Evolutionary conservation across 1,140 invertebrate species (phyloP).

Genomic region (Reticulitermes speratus): DNA sequence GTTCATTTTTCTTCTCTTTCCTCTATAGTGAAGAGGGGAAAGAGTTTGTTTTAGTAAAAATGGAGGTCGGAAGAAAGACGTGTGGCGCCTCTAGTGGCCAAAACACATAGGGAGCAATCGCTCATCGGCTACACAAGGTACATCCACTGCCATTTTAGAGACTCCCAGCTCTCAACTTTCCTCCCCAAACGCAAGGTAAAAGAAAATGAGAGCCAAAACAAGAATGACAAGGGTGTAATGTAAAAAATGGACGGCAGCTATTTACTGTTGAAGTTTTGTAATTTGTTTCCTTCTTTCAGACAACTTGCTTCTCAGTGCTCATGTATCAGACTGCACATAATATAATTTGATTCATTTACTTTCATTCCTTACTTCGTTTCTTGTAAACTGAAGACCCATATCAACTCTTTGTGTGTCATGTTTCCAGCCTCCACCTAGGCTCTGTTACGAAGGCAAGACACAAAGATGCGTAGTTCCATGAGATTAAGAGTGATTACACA

Average conservation of each 20-base stretch:
- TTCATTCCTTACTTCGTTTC: no score
- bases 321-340: background rate
- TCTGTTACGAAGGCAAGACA: no score
- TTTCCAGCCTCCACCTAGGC: no score
- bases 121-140: background rate
- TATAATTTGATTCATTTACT: no score
- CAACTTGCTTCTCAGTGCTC: background rate
- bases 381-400: no score
- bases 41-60: background rate
- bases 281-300: background rate
- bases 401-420: no score
- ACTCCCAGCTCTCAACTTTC: background rate
- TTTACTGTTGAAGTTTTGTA: background rate
- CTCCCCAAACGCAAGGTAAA: no score
- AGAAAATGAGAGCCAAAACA: background rate
- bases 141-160: background rate
- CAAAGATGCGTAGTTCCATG: no score
- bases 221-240: background rate
- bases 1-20: conserved; percentile 3
- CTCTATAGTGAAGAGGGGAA: background rate
- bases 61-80: conserved; percentile 6
- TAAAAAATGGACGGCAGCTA: background rate
- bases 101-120: background rate
- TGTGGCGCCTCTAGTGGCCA: conserved; percentile 1
- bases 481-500: no score